phyloP scores from a whole-genome alignment of 2,113 vertebrate species.

The Puntigrus tetrazona region DNA sequence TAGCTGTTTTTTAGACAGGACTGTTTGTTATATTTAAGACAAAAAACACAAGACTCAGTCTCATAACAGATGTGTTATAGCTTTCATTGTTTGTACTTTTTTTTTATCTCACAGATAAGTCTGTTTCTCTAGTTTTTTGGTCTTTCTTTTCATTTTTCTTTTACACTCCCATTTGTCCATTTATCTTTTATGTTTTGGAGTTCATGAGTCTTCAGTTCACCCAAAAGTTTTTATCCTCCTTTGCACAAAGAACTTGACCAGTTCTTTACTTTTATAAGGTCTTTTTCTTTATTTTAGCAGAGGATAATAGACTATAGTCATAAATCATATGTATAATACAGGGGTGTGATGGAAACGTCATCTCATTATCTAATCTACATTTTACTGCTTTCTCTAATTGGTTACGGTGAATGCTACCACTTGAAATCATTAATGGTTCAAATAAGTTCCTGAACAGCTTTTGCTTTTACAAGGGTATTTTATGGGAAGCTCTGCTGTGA shows the following conservation, averaged over 20 bases:
- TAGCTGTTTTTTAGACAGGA: constrained; percentile 8
- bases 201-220: constrained; percentile 32
- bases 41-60: neutral
- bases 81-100: neutral
- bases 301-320: neutral
- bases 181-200: constrained; percentile 30
- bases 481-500: neutral
- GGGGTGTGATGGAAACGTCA: neutral
- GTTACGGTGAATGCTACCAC: neutral
- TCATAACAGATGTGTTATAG: neutral
- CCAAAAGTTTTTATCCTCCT: neutral
- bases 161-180: constrained; percentile 25
- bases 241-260: neutral
- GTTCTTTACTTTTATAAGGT: neutral
- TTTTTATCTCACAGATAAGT: neutral
- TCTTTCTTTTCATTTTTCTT: constrained; percentile 24
- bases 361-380: neutral
- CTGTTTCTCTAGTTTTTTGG: neutral
- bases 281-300: neutral
- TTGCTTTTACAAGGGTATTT: neutral
- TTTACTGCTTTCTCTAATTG: neutral
- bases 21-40: neutral
- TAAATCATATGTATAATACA: neutral
- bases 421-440: neutral
- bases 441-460: neutral